Base-by-base conservation (phyloP, 2,113 vertebrate genomes). In the Cebidichthys violaceus region DNA sequence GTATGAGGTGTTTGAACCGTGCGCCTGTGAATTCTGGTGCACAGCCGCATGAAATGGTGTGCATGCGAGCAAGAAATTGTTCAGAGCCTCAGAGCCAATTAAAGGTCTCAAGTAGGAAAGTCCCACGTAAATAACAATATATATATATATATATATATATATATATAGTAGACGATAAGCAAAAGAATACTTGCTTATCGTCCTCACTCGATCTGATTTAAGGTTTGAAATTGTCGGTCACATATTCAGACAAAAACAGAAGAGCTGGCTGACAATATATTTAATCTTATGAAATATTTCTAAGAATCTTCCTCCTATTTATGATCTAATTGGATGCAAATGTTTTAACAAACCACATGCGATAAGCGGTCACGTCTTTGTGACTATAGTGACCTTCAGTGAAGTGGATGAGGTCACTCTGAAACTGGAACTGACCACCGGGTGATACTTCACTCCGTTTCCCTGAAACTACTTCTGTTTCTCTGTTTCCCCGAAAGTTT, bases 341-440 rank as follows among this genome's bases (percentile, higher is more conserved):
- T 1, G 24, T 61, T 61, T 29, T 24, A 31, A 47, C 27, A 69
- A 66, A 75, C 18, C 62, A 66, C 45, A 29, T 10, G 24, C 0
- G 1, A 68, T 24, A 20, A 29, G 9, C 59, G 43, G 60, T 75
- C 4, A 29, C 1, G 8, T 9, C 24, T 70, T 41, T 45, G 43
- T 24, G 24, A 71, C 15, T 65, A 20, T 66, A 4, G 6, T 68
- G 83, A 85, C 87, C 77, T 91, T 88, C 81, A 61, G 61, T 66
- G 8, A 31, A 47, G 37, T 70, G 3, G 6, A 78, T 88, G 84
- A 91, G 59, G 73, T 89, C 88, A 88, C 27, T 75, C 31, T 92
- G 89, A 93, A 91, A 91, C 81, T 86, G 82, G 87, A 91, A 93
- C 70, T 89, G 91, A 79, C 89, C 86, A 80, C 33, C 43, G 70